Evolutionary conservation across 2,113 vertebrate genomes (phyloP).

Genomic region (Chaenogobius annularis): DNA sequence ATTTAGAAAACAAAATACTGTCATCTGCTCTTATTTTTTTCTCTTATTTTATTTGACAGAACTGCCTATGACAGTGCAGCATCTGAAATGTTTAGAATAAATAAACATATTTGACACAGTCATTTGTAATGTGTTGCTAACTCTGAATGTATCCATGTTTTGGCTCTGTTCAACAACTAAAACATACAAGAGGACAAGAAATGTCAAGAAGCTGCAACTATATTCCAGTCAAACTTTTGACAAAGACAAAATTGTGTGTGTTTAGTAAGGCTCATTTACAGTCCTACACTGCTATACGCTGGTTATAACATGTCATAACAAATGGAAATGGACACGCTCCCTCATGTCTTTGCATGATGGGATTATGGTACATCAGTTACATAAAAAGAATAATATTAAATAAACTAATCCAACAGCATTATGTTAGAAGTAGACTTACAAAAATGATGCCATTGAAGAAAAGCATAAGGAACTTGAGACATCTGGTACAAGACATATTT

Average conservation of each 20-base stretch:
- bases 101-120: too few relatives aligned
- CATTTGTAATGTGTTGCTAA: too few relatives aligned
- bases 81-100: too few relatives aligned
- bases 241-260: not conserved
- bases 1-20: not conserved
- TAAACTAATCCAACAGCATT: not conserved
- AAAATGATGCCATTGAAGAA: conserved; percentile 81
- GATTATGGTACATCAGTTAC: too few relatives aligned
- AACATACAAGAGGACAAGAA: too few relatives aligned
- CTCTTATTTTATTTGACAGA: not conserved
- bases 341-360: not conserved
- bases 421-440: conserved; percentile 70
- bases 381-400: not conserved
- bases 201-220: too few relatives aligned
- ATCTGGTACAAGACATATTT: conserved; percentile 77
- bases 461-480: conserved; percentile 82
- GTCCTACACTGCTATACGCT: not conserved
- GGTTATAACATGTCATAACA: conserved; percentile 3
- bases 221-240: too few relatives aligned
- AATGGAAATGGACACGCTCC: not conserved
- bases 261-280: not conserved
- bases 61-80: too few relatives aligned
- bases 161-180: too few relatives aligned
- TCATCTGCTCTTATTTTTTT: not conserved
- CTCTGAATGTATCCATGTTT: too few relatives aligned